Conservation (phyloP, 2,888 invertebrate species). For the Allygus modestus region DNA sequence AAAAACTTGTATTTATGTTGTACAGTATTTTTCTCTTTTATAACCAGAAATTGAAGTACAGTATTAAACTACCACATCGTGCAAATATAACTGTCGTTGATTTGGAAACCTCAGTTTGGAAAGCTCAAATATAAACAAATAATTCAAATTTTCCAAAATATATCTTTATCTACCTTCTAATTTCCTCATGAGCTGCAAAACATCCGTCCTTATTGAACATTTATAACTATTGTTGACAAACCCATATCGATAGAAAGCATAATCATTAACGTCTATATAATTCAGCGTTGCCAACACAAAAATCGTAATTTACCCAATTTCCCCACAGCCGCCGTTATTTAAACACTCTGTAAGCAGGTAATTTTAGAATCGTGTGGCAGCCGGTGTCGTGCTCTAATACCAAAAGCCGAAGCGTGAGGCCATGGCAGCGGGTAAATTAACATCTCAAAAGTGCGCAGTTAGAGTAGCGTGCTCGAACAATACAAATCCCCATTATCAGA, state of each 20-base stretch:
- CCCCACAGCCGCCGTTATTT: neutral
- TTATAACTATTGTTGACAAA: too few relatives aligned
- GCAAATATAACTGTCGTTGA: too few relatives aligned
- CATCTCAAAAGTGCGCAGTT: constrained; percentile 45
- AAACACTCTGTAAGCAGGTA: neutral
- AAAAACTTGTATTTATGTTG: too few relatives aligned
- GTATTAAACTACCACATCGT: too few relatives aligned
- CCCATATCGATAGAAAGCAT: neutral
- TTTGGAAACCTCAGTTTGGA: too few relatives aligned
- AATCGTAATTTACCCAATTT: neutral
- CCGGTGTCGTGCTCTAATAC: constrained; percentile 1
- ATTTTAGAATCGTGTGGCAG: neutral
- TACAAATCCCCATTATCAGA: constrained; percentile 58
- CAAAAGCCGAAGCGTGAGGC: constrained; percentile 11
- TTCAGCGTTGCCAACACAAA: neutral
- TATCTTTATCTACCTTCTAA: too few relatives aligned
- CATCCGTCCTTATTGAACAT: too few relatives aligned
- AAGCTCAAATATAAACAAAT: too few relatives aligned
- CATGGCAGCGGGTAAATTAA: constrained; percentile 12
- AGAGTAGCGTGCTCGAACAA: constrained; percentile 37
- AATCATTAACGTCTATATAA: neutral
- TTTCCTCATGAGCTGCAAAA: too few relatives aligned
- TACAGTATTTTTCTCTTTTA: too few relatives aligned
- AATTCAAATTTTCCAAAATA: too few relatives aligned
- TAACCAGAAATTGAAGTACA: too few relatives aligned